Evolutionary conservation across 1,140 invertebrate species (phyloP).

Genomic region (Caerostris darwini): DNA sequence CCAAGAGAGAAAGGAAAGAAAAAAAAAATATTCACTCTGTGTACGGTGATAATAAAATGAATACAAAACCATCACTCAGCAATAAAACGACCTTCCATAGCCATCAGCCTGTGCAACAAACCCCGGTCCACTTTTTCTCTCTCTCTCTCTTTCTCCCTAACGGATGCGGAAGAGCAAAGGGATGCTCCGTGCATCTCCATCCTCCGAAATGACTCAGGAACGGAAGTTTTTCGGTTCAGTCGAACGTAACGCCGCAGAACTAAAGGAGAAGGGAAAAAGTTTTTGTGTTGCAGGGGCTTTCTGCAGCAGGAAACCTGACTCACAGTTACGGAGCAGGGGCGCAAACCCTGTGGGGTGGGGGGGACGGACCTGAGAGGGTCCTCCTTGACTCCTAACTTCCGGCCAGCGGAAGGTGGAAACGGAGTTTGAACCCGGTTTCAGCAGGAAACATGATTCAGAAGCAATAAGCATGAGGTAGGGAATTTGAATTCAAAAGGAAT

Average conservation of each 20-base stretch:
- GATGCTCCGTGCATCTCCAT: conserved; percentile 35
- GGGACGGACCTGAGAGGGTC: conserved; percentile 6
- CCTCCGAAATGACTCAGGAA: conserved; percentile 61
- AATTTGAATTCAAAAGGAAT: conserved; percentile 43
- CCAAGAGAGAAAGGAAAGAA: not conserved
- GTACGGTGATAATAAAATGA: conserved; percentile 27
- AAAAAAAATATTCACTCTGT: not conserved
- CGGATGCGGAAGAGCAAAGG: conserved; percentile 64
- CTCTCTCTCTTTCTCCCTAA: conserved; percentile 29
- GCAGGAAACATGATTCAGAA: conserved; percentile 64
- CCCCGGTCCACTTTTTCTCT: conserved; percentile 49
- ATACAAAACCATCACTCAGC: conserved; percentile 57
- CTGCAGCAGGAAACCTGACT: conserved; percentile 70
- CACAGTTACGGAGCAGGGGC: conserved; percentile 15
- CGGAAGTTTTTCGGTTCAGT: conserved; percentile 71
- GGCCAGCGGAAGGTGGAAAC: conserved; percentile 33
- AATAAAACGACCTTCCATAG: conserved; percentile 13
- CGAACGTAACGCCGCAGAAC: conserved; percentile 54
- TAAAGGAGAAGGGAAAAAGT: conserved; percentile 50
- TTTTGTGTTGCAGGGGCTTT: conserved; percentile 48
- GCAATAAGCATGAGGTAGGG: conserved; percentile 39
- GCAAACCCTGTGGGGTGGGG: not conserved
- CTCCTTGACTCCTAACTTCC: conserved; percentile 73
- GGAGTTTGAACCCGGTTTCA: conserved; percentile 31
- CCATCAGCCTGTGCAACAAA: conserved; percentile 11